A percentile compares a stretch with the other conserved stretches of the same genome.
phyloP scores from a whole-genome alignment of 2,797 vertebrate species.

The Pogoniulus pusillus region DNA sequence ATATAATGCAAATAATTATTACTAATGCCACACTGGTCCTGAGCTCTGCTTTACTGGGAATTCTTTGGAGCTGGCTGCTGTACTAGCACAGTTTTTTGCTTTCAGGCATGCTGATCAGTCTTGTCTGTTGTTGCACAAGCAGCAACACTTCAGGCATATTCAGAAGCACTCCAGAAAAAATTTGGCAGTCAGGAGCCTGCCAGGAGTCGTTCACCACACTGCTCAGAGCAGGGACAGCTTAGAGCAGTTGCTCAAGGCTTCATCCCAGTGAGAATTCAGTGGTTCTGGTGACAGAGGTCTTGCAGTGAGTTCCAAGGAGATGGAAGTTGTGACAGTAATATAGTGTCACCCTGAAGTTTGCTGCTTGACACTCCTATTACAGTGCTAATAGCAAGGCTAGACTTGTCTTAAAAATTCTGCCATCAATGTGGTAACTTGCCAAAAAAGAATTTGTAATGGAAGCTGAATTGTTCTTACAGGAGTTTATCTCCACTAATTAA shows the following conservation, averaged over 20 bases:
- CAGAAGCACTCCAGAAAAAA: not conserved
- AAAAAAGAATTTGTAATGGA: not conserved
- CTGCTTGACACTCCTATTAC: not conserved
- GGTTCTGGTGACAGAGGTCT: not conserved
- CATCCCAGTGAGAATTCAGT: accelerated
- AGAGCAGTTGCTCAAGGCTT: not conserved
- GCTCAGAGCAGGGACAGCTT: not conserved
- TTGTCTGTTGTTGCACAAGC: not conserved
- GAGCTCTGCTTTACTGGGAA: not conserved
- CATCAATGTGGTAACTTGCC: not conserved
- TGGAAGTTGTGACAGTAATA: accelerated
- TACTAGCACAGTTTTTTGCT: not conserved
- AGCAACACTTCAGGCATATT: not conserved
- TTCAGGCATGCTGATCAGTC: accelerated
- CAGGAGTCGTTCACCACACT: not conserved
- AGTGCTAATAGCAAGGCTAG: not conserved
- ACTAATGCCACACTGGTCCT: not conserved
- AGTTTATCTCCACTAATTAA: not conserved
- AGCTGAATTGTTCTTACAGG: not conserved
- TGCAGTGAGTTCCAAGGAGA: not conserved
- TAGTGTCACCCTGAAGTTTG: not conserved
- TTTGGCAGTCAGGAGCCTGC: not conserved
- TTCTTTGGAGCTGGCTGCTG: not conserved
- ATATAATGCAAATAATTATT: too few relatives aligned
- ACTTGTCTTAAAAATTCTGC: not conserved